Percentiles rank a stretch among this genome's conserved stretches.
Conservation (phyloP, 1,140 invertebrate genomes). For the Diprion similis region DNA sequence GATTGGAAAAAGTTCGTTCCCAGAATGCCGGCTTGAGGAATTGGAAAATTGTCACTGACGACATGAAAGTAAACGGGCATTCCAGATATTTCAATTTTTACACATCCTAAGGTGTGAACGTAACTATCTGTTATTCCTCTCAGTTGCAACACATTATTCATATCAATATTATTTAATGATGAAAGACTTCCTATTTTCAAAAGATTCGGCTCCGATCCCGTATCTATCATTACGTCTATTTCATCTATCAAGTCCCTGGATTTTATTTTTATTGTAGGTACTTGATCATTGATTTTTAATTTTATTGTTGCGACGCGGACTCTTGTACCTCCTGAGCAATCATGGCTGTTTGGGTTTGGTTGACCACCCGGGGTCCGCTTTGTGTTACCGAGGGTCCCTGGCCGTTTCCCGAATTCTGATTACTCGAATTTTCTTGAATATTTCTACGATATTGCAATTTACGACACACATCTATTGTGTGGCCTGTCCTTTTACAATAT, state of each 20-base stretch:
- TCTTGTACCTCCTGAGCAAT: too few species aligned
- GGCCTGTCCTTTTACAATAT: too few species aligned
- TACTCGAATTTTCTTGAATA: neutral
- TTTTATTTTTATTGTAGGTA: neutral
- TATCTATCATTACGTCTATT: constrained; percentile 9
- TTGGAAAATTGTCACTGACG: neutral
- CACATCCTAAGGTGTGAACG: neutral
- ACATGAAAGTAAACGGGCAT: neutral
- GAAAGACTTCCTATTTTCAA: too few species aligned
- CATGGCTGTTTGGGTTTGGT: neutral
- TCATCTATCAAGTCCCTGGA: neutral
- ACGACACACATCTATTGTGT: too few species aligned
- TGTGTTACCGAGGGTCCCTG: neutral
- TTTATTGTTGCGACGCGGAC: neutral
- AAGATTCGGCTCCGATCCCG: constrained; percentile 8
- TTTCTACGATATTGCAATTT: too few species aligned
- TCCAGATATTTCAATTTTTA: neutral
- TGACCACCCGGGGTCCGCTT: neutral
- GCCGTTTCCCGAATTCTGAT: neutral
- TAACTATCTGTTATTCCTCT: constrained; percentile 10
- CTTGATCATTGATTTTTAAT: neutral
- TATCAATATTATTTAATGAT: too few species aligned
- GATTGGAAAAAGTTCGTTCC: too few species aligned
- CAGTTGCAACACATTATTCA: too few species aligned
- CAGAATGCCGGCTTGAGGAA: too few species aligned